phyloP scores from a whole-genome alignment of 2,113 vertebrate species.

The Cercopithecus mona region DNA sequence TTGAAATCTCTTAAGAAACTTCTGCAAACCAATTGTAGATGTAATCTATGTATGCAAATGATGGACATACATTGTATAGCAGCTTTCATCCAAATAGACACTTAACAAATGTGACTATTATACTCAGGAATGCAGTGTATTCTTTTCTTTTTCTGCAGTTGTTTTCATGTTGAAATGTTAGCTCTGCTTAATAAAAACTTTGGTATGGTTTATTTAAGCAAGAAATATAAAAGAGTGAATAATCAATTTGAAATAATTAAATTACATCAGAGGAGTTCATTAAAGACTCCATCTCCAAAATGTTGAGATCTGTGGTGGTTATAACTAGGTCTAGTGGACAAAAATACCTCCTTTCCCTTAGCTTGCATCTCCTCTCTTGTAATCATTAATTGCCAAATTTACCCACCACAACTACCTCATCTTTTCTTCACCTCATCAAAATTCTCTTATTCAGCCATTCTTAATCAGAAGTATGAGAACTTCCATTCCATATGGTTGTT shows the following conservation, averaged over 20 bases:
- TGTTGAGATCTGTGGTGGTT: neutral
- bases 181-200: neutral
- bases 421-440: neutral
- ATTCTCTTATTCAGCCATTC: neutral
- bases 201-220: neutral
- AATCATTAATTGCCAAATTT: neutral
- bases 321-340: neutral
- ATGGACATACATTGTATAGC: neutral
- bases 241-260: neutral
- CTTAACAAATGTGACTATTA: conserved; percentile 31
- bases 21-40: conserved; percentile 46
- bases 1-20: conserved; percentile 51
- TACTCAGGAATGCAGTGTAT: neutral
- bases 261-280: neutral
- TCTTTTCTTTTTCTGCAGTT: conserved; percentile 40
- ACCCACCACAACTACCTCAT: neutral
- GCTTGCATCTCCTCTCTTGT: neutral
- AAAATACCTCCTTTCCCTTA: neutral
- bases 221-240: neutral
- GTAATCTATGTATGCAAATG: conserved; percentile 66
- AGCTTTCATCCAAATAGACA: conserved; percentile 26
- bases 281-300: neutral
- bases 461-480: neutral
- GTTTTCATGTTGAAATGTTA: conserved; percentile 48
- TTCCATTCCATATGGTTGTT: neutral